Evolutionary conservation across 2,797 vertebrate species (phyloP).

Genomic region (Linurgus olivaceus): DNA sequence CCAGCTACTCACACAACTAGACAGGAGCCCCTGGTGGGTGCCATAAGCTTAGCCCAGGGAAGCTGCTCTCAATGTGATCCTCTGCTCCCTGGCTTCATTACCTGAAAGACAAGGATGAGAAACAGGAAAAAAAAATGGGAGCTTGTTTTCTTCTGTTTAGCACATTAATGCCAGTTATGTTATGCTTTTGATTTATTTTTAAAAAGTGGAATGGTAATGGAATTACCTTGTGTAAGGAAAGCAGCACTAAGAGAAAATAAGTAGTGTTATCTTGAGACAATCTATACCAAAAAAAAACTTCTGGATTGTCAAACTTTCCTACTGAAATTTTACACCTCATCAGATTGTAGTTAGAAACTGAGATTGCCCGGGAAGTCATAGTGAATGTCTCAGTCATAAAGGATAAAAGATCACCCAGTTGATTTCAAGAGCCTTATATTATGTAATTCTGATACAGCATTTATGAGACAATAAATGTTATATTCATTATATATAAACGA

Average conservation of each 20-base stretch:
- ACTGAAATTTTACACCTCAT: neutral
- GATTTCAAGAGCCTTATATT: neutral
- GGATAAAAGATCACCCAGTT: neutral
- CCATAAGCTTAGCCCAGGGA: neutral
- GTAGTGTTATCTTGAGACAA: neutral
- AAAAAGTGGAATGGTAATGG: neutral
- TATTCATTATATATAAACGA: neutral
- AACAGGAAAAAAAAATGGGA: neutral
- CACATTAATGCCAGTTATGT: accelerated
- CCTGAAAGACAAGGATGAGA: neutral
- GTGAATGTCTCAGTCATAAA: neutral
- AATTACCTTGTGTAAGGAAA: neutral
- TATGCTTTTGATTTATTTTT: neutral
- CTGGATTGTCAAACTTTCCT: neutral
- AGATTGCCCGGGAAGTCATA: neutral
- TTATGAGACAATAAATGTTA: neutral
- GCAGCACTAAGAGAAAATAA: neutral
- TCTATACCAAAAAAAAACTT: accelerated
- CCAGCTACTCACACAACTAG: neutral
- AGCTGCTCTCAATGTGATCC: neutral
- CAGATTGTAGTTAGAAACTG: neutral
- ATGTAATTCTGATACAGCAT: neutral
- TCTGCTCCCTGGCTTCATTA: neutral
- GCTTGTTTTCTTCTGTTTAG: neutral
- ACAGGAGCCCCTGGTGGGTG: neutral